Percentiles rank a stretch among this genome's conserved stretches.
These are phyloP conservation scores for Enoplosus armatus DNA, from an alignment of 2,797 vertebrate species.

Conservation along the genomic window DNA sequence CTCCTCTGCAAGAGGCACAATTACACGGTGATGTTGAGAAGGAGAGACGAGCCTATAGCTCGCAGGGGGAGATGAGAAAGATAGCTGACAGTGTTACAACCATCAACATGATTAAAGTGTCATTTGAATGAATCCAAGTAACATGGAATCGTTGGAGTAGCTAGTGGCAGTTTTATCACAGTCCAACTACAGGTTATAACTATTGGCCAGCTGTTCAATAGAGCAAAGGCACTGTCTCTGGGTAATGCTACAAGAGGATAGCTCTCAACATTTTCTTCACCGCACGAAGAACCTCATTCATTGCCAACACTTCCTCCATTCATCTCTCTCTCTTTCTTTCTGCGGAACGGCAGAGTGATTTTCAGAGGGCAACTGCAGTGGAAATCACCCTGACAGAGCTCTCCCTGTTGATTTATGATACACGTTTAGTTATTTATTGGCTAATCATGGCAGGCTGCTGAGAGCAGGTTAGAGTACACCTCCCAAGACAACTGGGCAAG, in stretches of 20 bases:
- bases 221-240: constrained; percentile 31
- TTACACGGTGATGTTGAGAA: constrained; percentile 39
- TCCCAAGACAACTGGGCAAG: constrained; percentile 41
- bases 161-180: constrained; percentile 31
- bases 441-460: constrained; percentile 66
- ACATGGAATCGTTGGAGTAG: constrained; percentile 20
- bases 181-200: constrained; percentile 18
- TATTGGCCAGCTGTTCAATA: constrained; percentile 33
- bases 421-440: constrained; percentile 74
- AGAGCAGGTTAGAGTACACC: constrained; percentile 56
- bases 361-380: constrained; percentile 54
- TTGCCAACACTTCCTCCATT: constrained; percentile 41
- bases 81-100: constrained; percentile 36
- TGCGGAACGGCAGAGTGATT: constrained; percentile 54
- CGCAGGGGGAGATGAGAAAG: constrained; percentile 31
- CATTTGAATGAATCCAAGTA: constrained; percentile 47
- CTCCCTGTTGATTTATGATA: constrained; percentile 74
- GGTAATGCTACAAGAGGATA: constrained; percentile 15
- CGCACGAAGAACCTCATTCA: constrained; percentile 33
- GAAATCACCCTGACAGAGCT: constrained; percentile 63
- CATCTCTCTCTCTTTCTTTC: constrained; percentile 47
- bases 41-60: constrained; percentile 30
- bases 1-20: constrained; percentile 45
- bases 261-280: constrained; percentile 48
- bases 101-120: constrained; percentile 55